Percentiles rank a stretch among this genome's conserved stretches.
Evolutionary conservation across 2,113 vertebrate species (phyloP).

Genomic region (Neogale vison): DNA sequence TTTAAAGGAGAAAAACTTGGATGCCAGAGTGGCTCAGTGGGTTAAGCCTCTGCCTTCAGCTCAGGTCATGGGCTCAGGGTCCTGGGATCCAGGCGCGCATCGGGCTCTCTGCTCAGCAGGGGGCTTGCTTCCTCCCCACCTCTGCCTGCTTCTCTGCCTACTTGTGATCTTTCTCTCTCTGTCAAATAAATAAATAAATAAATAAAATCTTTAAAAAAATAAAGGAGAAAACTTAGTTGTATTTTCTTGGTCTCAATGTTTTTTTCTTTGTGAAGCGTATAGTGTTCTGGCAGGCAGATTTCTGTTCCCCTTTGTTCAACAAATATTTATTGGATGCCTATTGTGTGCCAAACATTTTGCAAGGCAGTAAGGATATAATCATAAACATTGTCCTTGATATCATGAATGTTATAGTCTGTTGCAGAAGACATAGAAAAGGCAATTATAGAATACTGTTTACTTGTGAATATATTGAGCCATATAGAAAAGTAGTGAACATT

Average conservation of each 20-base stretch:
- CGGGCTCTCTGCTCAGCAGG: no score
- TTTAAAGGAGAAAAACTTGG: neutral
- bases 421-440: neutral
- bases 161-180: no score
- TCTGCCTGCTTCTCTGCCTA: no score
- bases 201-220: no score
- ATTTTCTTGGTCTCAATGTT: neutral
- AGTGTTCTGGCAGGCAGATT: neutral
- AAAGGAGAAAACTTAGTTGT: neutral
- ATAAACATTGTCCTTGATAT: neutral
- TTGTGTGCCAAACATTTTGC: neutral
- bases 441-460: neutral
- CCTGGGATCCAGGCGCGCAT: no score
- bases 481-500: neutral
- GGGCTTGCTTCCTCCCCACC: no score
- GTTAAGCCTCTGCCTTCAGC: no score
- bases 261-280: neutral
- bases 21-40: no score
- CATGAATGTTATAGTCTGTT: neutral
- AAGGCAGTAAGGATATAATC: neutral
- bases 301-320: neutral
- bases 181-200: no score
- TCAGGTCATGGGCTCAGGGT: no score
- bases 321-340: conserved; percentile 30
- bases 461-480: neutral